These are phyloP conservation scores for Bovichtus diacanthus DNA, from an alignment of 2,797 vertebrate species.

Conservation along the genomic window DNA sequence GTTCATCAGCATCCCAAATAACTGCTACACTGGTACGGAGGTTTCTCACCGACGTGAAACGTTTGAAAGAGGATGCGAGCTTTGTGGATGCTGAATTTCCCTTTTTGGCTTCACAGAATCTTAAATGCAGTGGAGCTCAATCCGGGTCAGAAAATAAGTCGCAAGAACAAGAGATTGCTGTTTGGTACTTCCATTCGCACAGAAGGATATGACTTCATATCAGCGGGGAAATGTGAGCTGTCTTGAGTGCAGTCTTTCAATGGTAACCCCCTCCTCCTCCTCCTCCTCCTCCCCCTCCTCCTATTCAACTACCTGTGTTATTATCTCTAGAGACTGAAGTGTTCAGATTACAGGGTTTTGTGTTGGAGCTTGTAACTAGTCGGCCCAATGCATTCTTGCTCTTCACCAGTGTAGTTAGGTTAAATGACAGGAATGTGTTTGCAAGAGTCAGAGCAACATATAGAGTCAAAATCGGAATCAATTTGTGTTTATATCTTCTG, in stretches of 20 bases:
- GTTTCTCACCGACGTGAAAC: not conserved
- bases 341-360: slow-evolving; percentile 79
- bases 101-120: slow-evolving; percentile 19
- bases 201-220: slow-evolving; percentile 40
- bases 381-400: slow-evolving; percentile 64
- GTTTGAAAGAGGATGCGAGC: slow-evolving; percentile 13
- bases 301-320: slow-evolving; percentile 68
- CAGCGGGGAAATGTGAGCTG: slow-evolving; percentile 47
- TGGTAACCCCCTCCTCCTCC: not conserved
- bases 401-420: slow-evolving; percentile 54
- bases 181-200: slow-evolving; percentile 32
- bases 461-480: slow-evolving; percentile 1
- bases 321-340: slow-evolving; percentile 65
- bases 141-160: slow-evolving; percentile 45
- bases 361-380: slow-evolving; percentile 76
- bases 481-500: not conserved
- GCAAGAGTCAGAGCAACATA: slow-evolving; percentile 16
- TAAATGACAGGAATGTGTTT: slow-evolving; percentile 52
- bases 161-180: slow-evolving; percentile 36
- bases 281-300: not conserved
- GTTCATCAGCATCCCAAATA: slow-evolving; percentile 19
- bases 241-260: slow-evolving; percentile 45
- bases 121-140: slow-evolving; percentile 24
- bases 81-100: slow-evolving; percentile 28
- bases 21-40: slow-evolving; percentile 2